phyloP scores from a whole-genome alignment of 1,140 invertebrate genomes.

The Mactra quadrangularis region DNA sequence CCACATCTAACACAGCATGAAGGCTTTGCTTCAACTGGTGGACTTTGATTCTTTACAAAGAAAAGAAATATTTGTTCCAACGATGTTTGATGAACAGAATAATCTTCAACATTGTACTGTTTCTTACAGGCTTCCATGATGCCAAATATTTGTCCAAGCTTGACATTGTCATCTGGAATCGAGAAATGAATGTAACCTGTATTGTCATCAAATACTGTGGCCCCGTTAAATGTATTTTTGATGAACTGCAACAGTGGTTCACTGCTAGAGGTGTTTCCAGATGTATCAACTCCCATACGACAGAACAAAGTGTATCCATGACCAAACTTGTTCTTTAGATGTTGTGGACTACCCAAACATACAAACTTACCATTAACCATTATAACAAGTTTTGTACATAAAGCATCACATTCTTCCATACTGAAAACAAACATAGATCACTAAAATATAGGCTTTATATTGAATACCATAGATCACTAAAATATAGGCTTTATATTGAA shows the following conservation, averaged over 20 bases:
- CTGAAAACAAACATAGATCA: too few relatives aligned
- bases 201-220: slow-evolving; percentile 87
- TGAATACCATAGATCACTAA: too few relatives aligned
- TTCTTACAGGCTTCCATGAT: slow-evolving; percentile 85
- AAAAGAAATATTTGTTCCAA: slow-evolving; percentile 89
- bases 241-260: slow-evolving; percentile 68
- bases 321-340: slow-evolving; percentile 84
- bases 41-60: slow-evolving; percentile 84
- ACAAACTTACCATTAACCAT: slow-evolving; percentile 85
- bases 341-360: slow-evolving; percentile 84
- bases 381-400: slow-evolving; percentile 85
- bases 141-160: slow-evolving; percentile 87
- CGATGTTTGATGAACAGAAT: slow-evolving; percentile 90
- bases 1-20: slow-evolving; percentile 2
- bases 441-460: too few relatives aligned
- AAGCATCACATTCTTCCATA: slow-evolving; percentile 86
- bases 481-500: too few relatives aligned
- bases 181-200: slow-evolving; percentile 87
- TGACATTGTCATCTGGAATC: slow-evolving; percentile 81
- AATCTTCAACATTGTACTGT: slow-evolving; percentile 88
- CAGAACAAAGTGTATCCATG: slow-evolving; percentile 83
- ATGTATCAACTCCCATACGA: slow-evolving; percentile 66
- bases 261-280: slow-evolving; percentile 35
- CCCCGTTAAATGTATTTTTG: slow-evolving; percentile 69
- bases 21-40: slow-evolving; percentile 55